phyloP scores from a whole-genome alignment of 2,888 invertebrate genomes.

The Antheraea yamamai region DNA sequence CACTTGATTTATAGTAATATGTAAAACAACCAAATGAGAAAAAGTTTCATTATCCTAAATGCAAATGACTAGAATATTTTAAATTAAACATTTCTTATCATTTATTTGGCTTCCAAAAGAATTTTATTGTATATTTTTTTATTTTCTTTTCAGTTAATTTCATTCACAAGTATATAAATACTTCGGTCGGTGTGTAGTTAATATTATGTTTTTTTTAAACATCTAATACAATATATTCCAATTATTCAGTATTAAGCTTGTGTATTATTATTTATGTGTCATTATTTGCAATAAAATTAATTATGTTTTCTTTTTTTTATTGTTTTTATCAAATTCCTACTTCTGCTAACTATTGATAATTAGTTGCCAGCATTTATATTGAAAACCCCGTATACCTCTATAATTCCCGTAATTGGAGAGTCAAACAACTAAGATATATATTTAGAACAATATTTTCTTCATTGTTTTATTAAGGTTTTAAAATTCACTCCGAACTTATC shows the following conservation, averaged over 20 bases:
- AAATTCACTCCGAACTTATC: no score
- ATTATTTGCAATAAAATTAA: constrained; percentile 17
- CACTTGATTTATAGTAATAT: no score
- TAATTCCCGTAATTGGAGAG: not conserved
- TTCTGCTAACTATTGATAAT: not conserved
- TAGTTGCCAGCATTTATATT: not conserved
- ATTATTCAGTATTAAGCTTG: constrained; percentile 44
- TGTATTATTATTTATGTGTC: constrained; percentile 52
- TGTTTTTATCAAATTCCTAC: not conserved
- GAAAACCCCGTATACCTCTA: no score
- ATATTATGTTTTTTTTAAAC: constrained; percentile 33
- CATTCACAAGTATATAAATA: constrained; percentile 62
- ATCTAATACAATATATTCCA: constrained; percentile 33
- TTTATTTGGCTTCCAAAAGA: no score
- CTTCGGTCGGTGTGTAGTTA: constrained; percentile 75
- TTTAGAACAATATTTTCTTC: no score
- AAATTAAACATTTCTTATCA: no score
- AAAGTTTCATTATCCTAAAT: no score
- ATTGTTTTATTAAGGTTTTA: no score
- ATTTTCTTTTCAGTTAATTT: constrained; percentile 77
- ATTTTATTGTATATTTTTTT: constrained; percentile 39
- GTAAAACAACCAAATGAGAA: no score
- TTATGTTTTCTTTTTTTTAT: not conserved
- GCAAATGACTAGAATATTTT: no score
- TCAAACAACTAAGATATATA: not conserved